Percentiles rank a stretch among this genome's conserved stretches.
phyloP scores from a whole-genome alignment of 2,113 vertebrate species.

The Lagopus muta region DNA sequence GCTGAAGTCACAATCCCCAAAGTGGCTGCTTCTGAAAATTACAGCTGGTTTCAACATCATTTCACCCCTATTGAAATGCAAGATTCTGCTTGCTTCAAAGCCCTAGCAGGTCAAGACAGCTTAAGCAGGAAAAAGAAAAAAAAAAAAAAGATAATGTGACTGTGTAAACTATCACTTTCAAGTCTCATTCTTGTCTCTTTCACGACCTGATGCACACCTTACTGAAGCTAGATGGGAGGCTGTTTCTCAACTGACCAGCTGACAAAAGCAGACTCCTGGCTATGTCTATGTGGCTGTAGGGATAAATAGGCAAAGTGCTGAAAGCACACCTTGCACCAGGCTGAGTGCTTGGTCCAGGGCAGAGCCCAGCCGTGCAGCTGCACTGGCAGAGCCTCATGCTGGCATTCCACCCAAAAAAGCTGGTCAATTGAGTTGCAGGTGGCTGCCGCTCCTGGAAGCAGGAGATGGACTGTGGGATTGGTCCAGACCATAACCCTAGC shows the following conservation, averaged over 20 bases:
- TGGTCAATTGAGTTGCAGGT: rapidly evolving
- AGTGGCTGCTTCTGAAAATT: not conserved
- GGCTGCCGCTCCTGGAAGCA: not conserved
- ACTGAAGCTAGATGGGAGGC: not conserved
- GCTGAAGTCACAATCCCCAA: not conserved
- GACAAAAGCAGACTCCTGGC: not conserved
- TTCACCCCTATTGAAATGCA: not conserved
- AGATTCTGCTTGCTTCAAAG: not conserved
- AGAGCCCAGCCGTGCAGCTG: rapidly evolving
- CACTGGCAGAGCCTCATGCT: rapidly evolving
- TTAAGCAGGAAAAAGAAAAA: not conserved
- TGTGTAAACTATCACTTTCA: not conserved
- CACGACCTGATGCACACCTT: not conserved
- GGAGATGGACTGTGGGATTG: not conserved
- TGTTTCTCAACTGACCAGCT: not conserved
- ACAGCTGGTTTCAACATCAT: not conserved
- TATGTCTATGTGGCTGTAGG: rapidly evolving
- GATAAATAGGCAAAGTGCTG: rapidly evolving
- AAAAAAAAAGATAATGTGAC: not conserved
- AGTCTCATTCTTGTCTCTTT: not conserved
- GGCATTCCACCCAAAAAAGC: not conserved
- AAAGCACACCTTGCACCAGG: rapidly evolving
- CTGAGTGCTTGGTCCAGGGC: rapidly evolving
- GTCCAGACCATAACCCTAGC: not conserved
- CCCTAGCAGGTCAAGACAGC: not conserved